Conservation (phyloP, 2,888 invertebrate species). For the Argyra leucocephala region DNA sequence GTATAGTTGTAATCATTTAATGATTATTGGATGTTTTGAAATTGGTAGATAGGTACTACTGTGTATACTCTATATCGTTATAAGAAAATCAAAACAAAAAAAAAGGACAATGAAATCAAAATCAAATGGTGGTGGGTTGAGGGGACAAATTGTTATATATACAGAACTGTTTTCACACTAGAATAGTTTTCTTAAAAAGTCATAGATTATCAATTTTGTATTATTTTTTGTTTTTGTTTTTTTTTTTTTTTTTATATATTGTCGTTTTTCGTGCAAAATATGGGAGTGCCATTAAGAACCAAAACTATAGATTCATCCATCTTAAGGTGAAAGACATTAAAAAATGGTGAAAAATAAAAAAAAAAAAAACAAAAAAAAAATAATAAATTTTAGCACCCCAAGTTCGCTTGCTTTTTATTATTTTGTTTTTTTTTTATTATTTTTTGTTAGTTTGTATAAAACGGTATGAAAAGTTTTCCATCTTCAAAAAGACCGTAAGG, state of each 20-base stretch:
- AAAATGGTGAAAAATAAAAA: background rate
- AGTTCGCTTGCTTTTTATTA: background rate
- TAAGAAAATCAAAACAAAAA: too few species aligned
- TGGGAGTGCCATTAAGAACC: background rate
- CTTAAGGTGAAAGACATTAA: slow-evolving; percentile 6
- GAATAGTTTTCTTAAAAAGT: background rate
- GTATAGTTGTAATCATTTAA: too few species aligned
- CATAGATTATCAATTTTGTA: slow-evolving; percentile 6
- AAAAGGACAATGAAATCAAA: too few species aligned
- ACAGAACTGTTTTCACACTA: background rate
- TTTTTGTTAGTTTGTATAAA: background rate
- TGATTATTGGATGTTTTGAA: too few species aligned
- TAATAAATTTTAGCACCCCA: background rate
- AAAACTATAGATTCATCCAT: background rate
- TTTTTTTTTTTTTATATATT: background rate
- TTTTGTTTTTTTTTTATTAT: background rate
- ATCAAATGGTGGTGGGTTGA: background rate
- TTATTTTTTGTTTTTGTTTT: background rate
- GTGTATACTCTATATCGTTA: too few species aligned
- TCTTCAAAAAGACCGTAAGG: background rate
- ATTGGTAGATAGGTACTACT: too few species aligned
- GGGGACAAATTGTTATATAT: background rate
- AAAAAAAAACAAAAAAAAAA: background rate
- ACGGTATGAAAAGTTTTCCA: background rate
- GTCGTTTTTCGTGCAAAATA: background rate